Conservation (phyloP, 1,140 invertebrate genomes). For the Elysia chlorotica region DNA sequence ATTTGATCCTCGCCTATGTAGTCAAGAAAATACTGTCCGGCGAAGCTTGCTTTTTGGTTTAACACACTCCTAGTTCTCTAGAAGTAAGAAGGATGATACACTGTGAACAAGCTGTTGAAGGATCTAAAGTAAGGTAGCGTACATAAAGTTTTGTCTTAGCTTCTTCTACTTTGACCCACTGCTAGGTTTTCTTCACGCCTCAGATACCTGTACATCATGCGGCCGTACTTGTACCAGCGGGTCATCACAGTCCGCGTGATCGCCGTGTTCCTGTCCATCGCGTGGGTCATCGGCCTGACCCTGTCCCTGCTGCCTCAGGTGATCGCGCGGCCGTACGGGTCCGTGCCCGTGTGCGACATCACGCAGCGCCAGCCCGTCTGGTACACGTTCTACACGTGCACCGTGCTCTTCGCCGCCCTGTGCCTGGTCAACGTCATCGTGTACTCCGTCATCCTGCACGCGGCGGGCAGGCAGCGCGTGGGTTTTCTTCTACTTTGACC, state of each 20-base stretch:
- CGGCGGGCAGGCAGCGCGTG: background rate
- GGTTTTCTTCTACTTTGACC: too few relatives aligned
- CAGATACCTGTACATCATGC: slow-evolving; percentile 4
- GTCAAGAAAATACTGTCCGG: too few relatives aligned
- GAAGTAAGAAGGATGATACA: too few relatives aligned
- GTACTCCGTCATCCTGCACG: slow-evolving; percentile 2
- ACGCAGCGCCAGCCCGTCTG: background rate
- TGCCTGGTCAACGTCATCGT: background rate
- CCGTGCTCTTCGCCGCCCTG: background rate
- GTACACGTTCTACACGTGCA: slow-evolving; percentile 8
- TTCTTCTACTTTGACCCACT: too few relatives aligned
- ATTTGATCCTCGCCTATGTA: too few relatives aligned
- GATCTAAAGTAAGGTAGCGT: too few relatives aligned
- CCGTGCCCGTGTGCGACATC: background rate
- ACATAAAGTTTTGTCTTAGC: too few relatives aligned
- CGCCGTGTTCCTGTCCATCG: background rate
- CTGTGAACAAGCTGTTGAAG: too few relatives aligned
- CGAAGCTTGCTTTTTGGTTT: too few relatives aligned
- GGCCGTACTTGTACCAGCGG: background rate
- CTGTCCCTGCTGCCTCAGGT: background rate
- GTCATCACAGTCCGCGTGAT: background rate
- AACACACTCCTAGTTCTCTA: too few relatives aligned
- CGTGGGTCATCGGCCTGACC: background rate
- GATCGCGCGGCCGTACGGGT: background rate
- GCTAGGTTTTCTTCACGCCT: too few relatives aligned